A percentile compares a stretch with the other conserved stretches of the same genome.
Conservation (phyloP, 2,888 invertebrate species). For the Plagiodera versicolora region DNA sequence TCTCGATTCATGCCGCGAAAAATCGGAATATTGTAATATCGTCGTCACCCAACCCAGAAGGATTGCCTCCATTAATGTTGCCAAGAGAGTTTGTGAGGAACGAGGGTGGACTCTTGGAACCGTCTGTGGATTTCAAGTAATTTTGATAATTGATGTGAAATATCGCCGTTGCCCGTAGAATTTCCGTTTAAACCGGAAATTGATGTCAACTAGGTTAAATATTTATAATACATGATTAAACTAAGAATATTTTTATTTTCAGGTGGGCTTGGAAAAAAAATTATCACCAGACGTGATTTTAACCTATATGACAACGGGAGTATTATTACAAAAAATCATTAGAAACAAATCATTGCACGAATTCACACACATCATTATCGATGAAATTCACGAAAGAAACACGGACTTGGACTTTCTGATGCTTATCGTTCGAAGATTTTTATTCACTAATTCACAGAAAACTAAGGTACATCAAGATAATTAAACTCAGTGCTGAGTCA, state of each 20-base stretch:
- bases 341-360: slow-evolving; percentile 68
- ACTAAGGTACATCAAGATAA: slow-evolving; percentile 56
- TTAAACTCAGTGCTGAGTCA: too few relatives aligned
- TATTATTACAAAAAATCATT: slow-evolving; percentile 78
- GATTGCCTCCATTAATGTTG: slow-evolving; percentile 90
- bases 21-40: slow-evolving; percentile 76
- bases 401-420: slow-evolving; percentile 90
- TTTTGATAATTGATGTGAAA: background rate
- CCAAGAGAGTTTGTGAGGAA: slow-evolving; percentile 81
- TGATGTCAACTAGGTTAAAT: too few relatives aligned
- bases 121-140: slow-evolving; percentile 88
- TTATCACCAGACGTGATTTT: slow-evolving; percentile 71
- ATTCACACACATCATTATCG: slow-evolving; percentile 88
- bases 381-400: slow-evolving; percentile 93
- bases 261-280: slow-evolving; percentile 72
- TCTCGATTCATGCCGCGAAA: slow-evolving; percentile 72
- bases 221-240: too few relatives aligned
- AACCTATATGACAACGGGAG: slow-evolving; percentile 86
- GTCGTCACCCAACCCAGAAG: slow-evolving; percentile 91
- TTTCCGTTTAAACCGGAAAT: too few relatives aligned
- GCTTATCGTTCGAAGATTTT: slow-evolving; percentile 76
- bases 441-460: slow-evolving; percentile 66
- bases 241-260: slow-evolving; percentile 26
- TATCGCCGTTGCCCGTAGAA: too few relatives aligned
- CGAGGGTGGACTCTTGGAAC: slow-evolving; percentile 80